These are phyloP conservation scores for Dufourea novaeangliae DNA, from an alignment of 1,140 invertebrate species.

Conservation along the genomic window DNA sequence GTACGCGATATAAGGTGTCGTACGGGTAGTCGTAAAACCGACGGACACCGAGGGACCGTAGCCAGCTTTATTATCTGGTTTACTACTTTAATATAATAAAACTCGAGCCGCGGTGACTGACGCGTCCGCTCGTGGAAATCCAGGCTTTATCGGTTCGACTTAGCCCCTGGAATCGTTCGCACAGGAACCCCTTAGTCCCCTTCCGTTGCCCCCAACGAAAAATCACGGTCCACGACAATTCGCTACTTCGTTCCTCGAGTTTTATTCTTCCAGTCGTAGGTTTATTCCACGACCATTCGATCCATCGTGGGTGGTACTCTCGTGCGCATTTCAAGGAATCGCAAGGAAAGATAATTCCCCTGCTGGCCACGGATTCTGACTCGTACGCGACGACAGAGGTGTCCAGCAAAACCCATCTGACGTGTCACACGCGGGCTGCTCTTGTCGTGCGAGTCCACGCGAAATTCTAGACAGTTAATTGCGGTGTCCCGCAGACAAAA, in stretches of 20 bases:
- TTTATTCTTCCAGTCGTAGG: not conserved
- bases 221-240: not conserved
- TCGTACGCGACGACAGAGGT: constrained; percentile 17
- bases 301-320: not conserved
- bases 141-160: constrained; percentile 52
- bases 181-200: not conserved
- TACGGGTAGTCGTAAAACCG: constrained; percentile 66
- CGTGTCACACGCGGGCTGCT: constrained; percentile 71
- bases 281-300: not conserved
- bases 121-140: constrained; percentile 60
- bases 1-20: constrained; percentile 69
- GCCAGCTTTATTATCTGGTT: constrained; percentile 72
- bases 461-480: constrained; percentile 75
- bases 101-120: constrained; percentile 60
- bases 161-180: constrained; percentile 29
- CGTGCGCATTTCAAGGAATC: not conserved
- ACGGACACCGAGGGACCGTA: constrained; percentile 56
- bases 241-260: not conserved
- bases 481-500: constrained; percentile 77
- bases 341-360: not conserved
- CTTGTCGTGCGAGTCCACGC: constrained; percentile 67
- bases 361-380: constrained; percentile 42
- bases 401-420: constrained; percentile 63
- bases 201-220: not conserved
- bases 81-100: constrained; percentile 73